Percentiles rank a stretch among this genome's conserved stretches.
phyloP scores from a whole-genome alignment of 2,797 vertebrate genomes.

The Alcedo quadribrachys region DNA sequence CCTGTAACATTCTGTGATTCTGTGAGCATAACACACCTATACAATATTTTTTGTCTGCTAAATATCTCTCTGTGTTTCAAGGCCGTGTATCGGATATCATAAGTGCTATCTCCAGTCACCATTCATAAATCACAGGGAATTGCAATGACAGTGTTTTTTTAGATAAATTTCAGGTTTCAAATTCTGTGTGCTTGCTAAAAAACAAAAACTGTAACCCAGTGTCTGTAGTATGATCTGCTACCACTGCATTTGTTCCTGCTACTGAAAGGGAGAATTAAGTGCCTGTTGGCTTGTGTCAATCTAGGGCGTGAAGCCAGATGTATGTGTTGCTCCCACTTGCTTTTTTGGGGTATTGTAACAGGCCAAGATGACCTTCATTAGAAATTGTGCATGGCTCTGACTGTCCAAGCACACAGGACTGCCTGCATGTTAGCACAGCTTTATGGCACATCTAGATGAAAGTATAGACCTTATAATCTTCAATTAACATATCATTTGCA shows the following conservation, averaged over 20 bases:
- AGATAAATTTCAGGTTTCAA: not conserved
- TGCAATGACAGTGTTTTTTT: not conserved
- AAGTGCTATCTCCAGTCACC: not conserved
- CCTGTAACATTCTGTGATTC: no score
- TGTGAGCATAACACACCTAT: not conserved
- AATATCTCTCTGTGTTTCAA: not conserved
- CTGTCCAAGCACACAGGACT: not conserved
- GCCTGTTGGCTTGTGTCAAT: not conserved
- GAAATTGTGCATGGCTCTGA: not conserved
- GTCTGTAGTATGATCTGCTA: not conserved
- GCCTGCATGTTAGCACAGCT: not conserved
- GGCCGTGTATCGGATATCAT: not conserved
- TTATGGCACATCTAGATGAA: not conserved
- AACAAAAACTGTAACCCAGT: not conserved
- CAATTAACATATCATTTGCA: not conserved
- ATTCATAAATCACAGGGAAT: not conserved
- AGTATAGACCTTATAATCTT: not conserved
- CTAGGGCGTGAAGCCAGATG: not conserved
- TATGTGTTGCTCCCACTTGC: not conserved
- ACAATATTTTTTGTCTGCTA: not conserved
- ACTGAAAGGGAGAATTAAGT: not conserved
- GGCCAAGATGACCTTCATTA: not conserved
- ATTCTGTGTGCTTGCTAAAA: not conserved
- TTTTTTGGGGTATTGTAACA: not conserved
- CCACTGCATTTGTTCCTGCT: not conserved